Conservation (phyloP, 2,797 vertebrate genomes). For the Oreochromis grahami region DNA sequence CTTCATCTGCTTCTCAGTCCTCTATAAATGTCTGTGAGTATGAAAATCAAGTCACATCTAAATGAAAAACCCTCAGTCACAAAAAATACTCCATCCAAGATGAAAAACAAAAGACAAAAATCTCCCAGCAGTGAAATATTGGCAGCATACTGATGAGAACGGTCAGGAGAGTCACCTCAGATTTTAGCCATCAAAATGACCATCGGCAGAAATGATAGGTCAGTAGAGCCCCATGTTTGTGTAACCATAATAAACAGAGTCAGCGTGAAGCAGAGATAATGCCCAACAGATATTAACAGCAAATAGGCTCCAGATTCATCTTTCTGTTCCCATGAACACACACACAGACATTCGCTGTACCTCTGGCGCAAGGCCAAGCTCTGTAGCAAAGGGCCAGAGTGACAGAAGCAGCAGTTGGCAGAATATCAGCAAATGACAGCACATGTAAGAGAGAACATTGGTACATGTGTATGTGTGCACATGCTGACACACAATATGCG, state of each 20-base stretch:
- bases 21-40: conserved; percentile 8
- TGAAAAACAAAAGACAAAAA: neutral
- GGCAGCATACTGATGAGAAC: neutral
- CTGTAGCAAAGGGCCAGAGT: conserved; percentile 23
- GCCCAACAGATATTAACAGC: conserved; percentile 45
- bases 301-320: conserved; percentile 39
- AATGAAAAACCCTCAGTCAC: neutral
- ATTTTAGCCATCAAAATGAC: neutral
- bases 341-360: neutral
- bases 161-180: neutral
- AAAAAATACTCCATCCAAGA: neutral
- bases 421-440: conserved; percentile 28
- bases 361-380: conserved; percentile 41
- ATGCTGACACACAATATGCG: neutral
- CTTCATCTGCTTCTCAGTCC: neutral
- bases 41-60: conserved; percentile 1
- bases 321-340: conserved; percentile 10
- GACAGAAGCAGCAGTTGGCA: conserved; percentile 57
- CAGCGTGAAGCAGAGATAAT: conserved; percentile 36
- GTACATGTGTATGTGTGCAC: conserved; percentile 4
- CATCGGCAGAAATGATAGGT: conserved; percentile 38
- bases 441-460: conserved; percentile 3
- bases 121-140: neutral
- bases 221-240: conserved; percentile 23
- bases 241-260: conserved; percentile 38